Base-by-base conservation (phyloP, 1,140 invertebrate species). In the Macrotrachela quadricornifera region DNA sequence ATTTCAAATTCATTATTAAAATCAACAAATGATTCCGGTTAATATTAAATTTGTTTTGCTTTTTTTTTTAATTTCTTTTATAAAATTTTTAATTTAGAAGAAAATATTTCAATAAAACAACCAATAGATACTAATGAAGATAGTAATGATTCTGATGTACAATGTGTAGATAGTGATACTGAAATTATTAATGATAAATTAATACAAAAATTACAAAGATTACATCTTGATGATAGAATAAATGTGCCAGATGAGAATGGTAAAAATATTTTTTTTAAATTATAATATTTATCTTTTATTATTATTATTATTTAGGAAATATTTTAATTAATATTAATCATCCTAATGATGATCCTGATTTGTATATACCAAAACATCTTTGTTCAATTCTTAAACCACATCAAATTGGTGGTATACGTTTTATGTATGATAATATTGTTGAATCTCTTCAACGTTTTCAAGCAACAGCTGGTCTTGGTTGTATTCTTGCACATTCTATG, bases 401-500 rank as follows among this genome's bases (percentile, higher is more conserved):
- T 78, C 83, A 86, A 71, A 91, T 95, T 69, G 88, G 88, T 50
- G 90, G 91, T 1, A 82, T 95, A 40, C 74, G 88, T 46, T 96
- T 96, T 70, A 68, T 96, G 16, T 96, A 85, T 70, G 90, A 95
- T 67, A 95, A 94, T 64, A 80, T 95, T 30, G 82, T 95, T 55
- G 88, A 95, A 69, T 90, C 83, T 37, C 75, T 84, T 37, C 79
- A 82, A 46, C 74, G 84, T 55, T 91, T 80, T 63, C 18, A 43
- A 47, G 84, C 77, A n/a, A 86, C 21, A 30, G 3, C 78, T 50
- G 88, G 90, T 14, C 91, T 94, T 70, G 92, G 92, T 16, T 95
- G 91, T 65, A 95, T 97, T 59, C 72, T 99, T 18, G 91, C 92
- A 9, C 92, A 97, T 72, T 92, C 87, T 17, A 97, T 99, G 92